Evolutionary conservation across 2,113 vertebrate genomes (phyloP).

Genomic region (Ciconia stormi): DNA sequence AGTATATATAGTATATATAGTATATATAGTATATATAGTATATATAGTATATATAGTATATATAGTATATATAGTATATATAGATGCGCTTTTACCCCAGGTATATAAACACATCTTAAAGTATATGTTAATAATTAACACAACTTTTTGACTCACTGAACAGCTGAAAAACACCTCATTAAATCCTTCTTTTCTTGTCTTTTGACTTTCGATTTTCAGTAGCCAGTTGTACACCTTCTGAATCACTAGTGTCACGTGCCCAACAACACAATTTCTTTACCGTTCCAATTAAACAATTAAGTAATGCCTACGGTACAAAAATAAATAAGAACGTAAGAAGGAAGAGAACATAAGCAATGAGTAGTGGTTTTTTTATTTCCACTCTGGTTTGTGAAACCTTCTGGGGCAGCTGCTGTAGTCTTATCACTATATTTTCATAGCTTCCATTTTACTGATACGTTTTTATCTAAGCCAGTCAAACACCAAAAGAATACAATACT

Average conservation of each 20-base stretch:
- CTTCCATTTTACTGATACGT: background rate
- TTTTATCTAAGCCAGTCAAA: slow-evolving; percentile 17
- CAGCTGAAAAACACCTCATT: background rate
- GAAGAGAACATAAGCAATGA: background rate
- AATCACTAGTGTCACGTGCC: background rate
- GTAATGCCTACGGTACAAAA: background rate
- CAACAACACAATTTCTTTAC: background rate
- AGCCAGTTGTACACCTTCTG: background rate
- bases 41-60: no score
- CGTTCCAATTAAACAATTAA: background rate
- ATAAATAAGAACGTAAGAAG: background rate
- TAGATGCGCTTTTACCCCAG: background rate
- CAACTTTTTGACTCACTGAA: background rate
- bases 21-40: no score
- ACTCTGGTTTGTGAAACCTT: background rate
- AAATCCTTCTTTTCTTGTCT: background rate
- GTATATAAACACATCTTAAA: background rate
- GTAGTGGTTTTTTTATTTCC: background rate
- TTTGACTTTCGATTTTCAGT: background rate
- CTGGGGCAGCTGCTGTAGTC: background rate
- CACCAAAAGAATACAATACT: background rate
- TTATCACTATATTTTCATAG: background rate
- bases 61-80: no score
- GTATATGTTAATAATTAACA: background rate
- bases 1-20: no score